Evolutionary conservation across 2,113 vertebrate genomes (phyloP).

Genomic region (Rhea americana): DNA sequence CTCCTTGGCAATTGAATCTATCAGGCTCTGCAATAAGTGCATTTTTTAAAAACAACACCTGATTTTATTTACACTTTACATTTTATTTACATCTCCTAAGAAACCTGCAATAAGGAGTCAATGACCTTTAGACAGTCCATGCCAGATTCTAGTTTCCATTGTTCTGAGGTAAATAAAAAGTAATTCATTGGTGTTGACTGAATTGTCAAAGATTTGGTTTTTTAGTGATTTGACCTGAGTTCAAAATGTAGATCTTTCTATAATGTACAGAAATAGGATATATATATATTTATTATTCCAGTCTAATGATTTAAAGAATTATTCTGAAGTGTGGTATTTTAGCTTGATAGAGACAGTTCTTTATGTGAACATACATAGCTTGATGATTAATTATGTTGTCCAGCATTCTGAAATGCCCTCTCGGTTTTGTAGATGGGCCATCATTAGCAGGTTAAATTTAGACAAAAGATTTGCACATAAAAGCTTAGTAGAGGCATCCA

Average conservation of each 20-base stretch:
- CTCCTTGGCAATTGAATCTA: background rate
- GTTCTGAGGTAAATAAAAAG: background rate
- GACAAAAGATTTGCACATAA: slow-evolving; percentile 41
- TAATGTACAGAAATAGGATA: background rate
- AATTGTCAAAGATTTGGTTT: background rate
- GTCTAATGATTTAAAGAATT: background rate
- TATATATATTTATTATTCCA: background rate
- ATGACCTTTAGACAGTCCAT: background rate
- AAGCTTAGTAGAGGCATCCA: slow-evolving; percentile 31
- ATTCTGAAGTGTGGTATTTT: slow-evolving; percentile 23
- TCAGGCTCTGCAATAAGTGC: background rate
- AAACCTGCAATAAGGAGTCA: background rate
- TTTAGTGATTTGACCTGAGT: background rate
- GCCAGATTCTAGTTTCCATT: background rate
- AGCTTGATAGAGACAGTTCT: background rate
- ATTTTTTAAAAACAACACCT: background rate
- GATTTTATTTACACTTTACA: background rate
- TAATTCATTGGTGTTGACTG: background rate
- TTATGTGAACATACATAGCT: background rate
- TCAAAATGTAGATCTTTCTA: background rate
- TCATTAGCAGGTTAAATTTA: slow-evolving; percentile 58
- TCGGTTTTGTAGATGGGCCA: slow-evolving; percentile 5
- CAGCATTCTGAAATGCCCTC: slow-evolving; percentile 32
- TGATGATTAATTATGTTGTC: slow-evolving; percentile 50
- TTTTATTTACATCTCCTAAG: background rate